Conservation (phyloP, 1,140 invertebrate species). For the Whitmania pigra region DNA sequence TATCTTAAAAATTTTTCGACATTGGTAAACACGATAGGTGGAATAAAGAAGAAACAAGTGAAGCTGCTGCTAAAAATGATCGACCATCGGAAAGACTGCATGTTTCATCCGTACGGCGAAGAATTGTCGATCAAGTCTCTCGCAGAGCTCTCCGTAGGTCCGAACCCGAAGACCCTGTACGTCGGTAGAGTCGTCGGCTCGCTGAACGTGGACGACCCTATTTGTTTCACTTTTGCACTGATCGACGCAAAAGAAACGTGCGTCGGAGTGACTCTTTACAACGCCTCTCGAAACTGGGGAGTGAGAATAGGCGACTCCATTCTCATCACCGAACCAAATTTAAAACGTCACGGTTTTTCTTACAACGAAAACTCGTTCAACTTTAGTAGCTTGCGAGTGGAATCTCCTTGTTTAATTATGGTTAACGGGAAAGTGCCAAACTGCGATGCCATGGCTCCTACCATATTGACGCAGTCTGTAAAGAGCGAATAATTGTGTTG, state of each 20-base stretch:
- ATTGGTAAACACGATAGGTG: conserved; percentile 49
- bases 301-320: conserved; percentile 72
- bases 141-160: background rate
- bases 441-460: background rate
- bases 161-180: background rate
- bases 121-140: background rate
- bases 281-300: conserved; percentile 63
- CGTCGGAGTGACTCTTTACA: conserved; percentile 65
- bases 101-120: background rate
- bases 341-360: conserved; percentile 52
- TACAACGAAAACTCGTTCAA: conserved; percentile 52
- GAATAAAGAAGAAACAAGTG: conserved; percentile 53
- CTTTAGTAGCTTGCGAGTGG: conserved; percentile 54
- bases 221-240: conserved; percentile 58
- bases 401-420: conserved; percentile 55
- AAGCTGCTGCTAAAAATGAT: conserved; percentile 30
- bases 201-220: conserved; percentile 21
- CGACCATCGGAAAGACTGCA: background rate
- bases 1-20: conserved; percentile 57
- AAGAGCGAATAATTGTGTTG: background rate
- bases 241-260: conserved; percentile 59
- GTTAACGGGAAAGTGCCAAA: conserved; percentile 56
- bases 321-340: conserved; percentile 61
- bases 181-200: background rate
- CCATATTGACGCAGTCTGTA: background rate